Base-by-base conservation (phyloP, 2,888 invertebrate species). In the Lasioglossum villosulum region DNA sequence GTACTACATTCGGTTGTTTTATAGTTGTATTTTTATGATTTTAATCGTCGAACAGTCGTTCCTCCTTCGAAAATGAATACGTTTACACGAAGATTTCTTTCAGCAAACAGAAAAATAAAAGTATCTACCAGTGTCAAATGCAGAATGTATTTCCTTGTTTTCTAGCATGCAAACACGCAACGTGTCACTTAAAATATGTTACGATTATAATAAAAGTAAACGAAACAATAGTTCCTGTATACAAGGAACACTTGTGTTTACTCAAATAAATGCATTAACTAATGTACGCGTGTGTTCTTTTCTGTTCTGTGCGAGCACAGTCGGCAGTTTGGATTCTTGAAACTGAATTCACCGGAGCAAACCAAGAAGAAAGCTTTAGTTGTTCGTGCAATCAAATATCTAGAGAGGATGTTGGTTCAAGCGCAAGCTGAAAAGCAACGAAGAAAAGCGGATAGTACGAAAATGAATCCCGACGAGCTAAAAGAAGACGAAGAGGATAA, bases 281-380 rank as follows among this genome's bases (percentile, higher is more conserved):
- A 39, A 16, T 37, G 27, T 52, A 23, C 0, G 4, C 0, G 23
- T n/a, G 8, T 63, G 23, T 48, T 81, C 23, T 70, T 84, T 73
- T 78, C 34, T 19, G 66, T 84, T 79, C 79, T 80, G 84, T 92
- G 86, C 86, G 88, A 80, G 96, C 96, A 88, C 96, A 99, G 99
- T 95, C 98, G 98, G 39, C 98, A 98, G 93, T 99, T 98, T 96
- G 99, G 99, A 70, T 98, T 98, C 94, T 95, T 99, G 86, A 97
- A 98, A 93, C 95, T 99, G 73, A 97, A 97, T 92, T 96, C 97
- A 82, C 96, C 97, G 75, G 98, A 98, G 95, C 98, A 98, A 96
- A 96, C 96, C 23, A 97, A 97, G 93, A 98, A 98, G 90, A 97
- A 98, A 94, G 96, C 97, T 73, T 96, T 99, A 88, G 97, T 99